Percentiles rank a stretch among this genome's conserved stretches.
These are phyloP conservation scores for Pseudomyrmex dendroicus DNA, from an alignment of 1,140 invertebrate species.

Conservation along the genomic window DNA sequence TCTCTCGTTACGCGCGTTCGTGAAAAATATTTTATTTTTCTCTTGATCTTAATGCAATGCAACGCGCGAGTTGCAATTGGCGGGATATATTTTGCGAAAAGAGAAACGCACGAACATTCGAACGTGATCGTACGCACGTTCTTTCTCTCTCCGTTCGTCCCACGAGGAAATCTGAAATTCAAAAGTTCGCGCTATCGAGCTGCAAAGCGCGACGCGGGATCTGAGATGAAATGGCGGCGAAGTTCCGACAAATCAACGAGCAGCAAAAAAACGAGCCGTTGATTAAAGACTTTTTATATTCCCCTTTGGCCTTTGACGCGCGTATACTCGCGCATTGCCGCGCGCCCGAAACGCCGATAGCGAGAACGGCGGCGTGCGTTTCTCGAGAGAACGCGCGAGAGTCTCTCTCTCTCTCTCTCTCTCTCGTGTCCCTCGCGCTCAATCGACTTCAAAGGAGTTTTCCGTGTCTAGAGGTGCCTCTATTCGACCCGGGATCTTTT, in stretches of 20 bases:
- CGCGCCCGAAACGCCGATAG: conserved; percentile 4
- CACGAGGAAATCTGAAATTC: conserved; percentile 28
- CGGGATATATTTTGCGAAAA: neutral
- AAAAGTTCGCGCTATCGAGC: conserved; percentile 34
- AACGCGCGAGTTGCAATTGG: too few species aligned
- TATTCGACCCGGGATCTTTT: conserved; percentile 17
- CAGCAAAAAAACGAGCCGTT: conserved; percentile 45
- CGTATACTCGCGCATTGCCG: neutral
- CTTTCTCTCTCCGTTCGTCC: neutral
- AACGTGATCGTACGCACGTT: neutral
- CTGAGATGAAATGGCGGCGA: conserved; percentile 39
- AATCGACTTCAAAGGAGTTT: conserved; percentile 62
- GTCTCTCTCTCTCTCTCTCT: neutral
- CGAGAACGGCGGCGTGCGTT: conserved; percentile 30
- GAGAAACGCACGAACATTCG: neutral
- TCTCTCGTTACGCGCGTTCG: neutral
- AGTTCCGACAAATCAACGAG: conserved; percentile 43
- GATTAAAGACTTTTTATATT: conserved; percentile 55
- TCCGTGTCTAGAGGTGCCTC: conserved; percentile 18
- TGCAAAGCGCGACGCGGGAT: conserved; percentile 23
- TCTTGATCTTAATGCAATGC: too few species aligned
- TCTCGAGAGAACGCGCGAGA: conserved; percentile 13
- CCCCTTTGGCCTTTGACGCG: conserved; percentile 46
- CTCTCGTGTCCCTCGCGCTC: neutral
- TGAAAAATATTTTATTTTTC: too few species aligned